Conservation (phyloP, 2,797 vertebrate genomes). For the Hozukius guyotensis region DNA sequence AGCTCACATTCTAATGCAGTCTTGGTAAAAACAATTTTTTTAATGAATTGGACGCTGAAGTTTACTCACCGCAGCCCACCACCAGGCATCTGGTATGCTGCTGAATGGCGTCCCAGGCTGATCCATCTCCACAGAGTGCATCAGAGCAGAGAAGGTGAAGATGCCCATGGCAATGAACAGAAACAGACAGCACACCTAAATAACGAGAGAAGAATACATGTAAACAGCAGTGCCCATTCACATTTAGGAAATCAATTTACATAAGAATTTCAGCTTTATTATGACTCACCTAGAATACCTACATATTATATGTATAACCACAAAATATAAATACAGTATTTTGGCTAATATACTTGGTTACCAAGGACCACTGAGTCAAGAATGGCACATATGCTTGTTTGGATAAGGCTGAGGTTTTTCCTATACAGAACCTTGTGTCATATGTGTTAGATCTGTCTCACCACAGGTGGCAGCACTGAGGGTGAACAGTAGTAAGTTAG, state of each 20-base stretch:
- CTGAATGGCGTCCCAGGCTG: conserved; percentile 90
- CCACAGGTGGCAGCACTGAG: background rate
- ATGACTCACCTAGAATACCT: background rate
- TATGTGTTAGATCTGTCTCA: background rate
- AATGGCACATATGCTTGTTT: background rate
- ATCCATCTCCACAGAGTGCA: conserved; percentile 92
- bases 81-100: conserved; percentile 92
- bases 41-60: background rate
- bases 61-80: conserved; percentile 93
- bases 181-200: conserved; percentile 90
- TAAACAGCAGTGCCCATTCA: background rate
- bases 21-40: background rate
- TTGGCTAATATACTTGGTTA: background rate
- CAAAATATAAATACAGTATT: background rate
- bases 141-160: conserved; percentile 93
- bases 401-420: background rate
- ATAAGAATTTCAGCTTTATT: background rate
- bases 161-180: conserved; percentile 94
- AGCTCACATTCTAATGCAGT: background rate
- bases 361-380: background rate
- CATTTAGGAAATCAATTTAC: background rate
- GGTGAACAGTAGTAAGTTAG: background rate
- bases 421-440: background rate
- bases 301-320: background rate
- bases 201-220: background rate